phyloP scores from a whole-genome alignment of 2,888 invertebrate genomes.

The Mantis religiosa region DNA sequence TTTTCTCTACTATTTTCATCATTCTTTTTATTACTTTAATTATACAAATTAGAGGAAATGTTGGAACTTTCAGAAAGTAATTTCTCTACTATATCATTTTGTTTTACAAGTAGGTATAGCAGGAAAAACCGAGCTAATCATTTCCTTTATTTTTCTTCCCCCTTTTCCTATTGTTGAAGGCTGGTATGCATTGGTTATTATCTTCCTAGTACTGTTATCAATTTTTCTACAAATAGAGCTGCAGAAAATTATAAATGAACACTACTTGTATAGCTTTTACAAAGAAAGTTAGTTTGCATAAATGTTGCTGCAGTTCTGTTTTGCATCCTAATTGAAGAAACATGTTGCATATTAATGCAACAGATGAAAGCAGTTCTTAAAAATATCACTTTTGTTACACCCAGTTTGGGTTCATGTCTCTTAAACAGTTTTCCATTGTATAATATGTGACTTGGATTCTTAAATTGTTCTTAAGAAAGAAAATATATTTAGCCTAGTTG shows the following conservation, averaged over 20 bases:
- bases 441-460: too few species aligned
- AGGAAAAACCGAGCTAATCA: neutral
- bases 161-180: neutral
- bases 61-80: neutral
- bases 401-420: too few species aligned
- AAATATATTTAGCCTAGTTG: too few species aligned
- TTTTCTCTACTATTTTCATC: neutral
- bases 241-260: neutral
- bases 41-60: neutral
- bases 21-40: neutral
- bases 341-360: too few species aligned
- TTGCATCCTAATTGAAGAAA: too few species aligned
- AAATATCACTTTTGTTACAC: too few species aligned
- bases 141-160: neutral
- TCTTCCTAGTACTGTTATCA: neutral
- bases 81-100: neutral
- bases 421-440: too few species aligned
- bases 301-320: too few species aligned
- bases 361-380: too few species aligned
- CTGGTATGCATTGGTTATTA: neutral
- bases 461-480: too few species aligned
- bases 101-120: neutral
- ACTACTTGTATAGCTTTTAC: neutral
- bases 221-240: neutral
- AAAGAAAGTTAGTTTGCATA: neutral